These are phyloP conservation scores for Agapostemon virescens DNA, from an alignment of 2,888 invertebrate species.

Conservation along the genomic window DNA sequence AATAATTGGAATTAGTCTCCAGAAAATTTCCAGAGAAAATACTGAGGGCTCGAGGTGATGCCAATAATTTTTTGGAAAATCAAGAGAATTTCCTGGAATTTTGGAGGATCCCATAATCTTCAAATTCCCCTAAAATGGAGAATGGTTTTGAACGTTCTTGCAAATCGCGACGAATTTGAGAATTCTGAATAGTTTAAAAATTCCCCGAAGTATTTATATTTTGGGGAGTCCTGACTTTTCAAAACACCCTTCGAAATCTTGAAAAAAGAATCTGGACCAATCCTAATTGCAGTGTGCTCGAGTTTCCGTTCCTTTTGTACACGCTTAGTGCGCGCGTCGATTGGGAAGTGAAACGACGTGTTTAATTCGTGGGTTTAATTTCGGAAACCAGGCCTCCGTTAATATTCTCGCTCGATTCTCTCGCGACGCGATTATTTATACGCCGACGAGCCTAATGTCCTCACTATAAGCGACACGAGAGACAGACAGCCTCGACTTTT, in stretches of 20 bases:
- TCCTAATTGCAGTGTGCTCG: neutral
- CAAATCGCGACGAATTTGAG: too few relatives aligned
- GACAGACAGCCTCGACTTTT: neutral
- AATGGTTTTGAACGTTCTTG: too few relatives aligned
- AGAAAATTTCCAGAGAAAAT: too few relatives aligned
- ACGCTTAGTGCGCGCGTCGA: neutral
- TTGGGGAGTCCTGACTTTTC: neutral
- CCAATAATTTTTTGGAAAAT: too few relatives aligned
- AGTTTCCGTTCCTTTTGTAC: neutral
- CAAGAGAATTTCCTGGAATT: too few relatives aligned
- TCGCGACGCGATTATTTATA: neutral
- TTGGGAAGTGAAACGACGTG: conserved; percentile 30
- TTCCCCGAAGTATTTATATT: too few relatives aligned
- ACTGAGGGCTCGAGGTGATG: too few relatives aligned
- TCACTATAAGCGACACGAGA: neutral
- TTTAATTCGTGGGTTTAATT: neutral
- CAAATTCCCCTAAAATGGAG: too few relatives aligned
- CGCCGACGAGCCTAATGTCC: conserved; percentile 1
- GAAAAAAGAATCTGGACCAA: neutral
- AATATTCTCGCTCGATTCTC: conserved; percentile 2
- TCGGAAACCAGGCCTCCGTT: neutral
- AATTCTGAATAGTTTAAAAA: too few relatives aligned
- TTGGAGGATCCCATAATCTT: too few relatives aligned
- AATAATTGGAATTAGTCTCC: too few relatives aligned
- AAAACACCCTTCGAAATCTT: too few relatives aligned